Conservation (phyloP, 2,113 vertebrate genomes). For the Tonatia bakeri region DNA sequence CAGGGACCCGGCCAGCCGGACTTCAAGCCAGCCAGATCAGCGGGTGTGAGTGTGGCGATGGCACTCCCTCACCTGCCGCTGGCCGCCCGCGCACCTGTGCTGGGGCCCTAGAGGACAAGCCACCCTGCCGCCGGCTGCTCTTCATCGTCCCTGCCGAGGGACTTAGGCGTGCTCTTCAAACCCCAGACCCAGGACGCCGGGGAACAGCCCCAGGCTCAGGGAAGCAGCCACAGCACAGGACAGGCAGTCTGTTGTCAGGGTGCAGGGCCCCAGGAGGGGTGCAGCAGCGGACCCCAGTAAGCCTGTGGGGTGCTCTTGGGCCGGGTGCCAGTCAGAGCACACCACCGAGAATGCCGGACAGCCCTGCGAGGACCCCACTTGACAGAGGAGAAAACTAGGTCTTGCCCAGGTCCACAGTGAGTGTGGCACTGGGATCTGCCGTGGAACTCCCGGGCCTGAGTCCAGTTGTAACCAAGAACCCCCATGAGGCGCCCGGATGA, state of each 20-base stretch:
- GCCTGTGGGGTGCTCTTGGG: fast-evolving
- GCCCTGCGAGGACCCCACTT: not conserved
- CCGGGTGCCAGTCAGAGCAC: not conserved
- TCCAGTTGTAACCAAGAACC: not conserved
- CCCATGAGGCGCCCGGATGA: not conserved
- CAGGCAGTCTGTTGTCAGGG: fast-evolving
- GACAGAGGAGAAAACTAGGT: not conserved
- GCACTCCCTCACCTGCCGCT: too few relatives aligned
- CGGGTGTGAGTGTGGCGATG: fast-evolving
- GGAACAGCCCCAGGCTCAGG: not conserved
- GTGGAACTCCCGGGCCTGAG: not conserved
- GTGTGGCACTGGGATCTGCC: not conserved
- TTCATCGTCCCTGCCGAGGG: not conserved
- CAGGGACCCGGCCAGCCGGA: not conserved
- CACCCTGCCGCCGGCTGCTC: not conserved
- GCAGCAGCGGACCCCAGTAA: fast-evolving
- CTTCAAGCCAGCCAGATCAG: not conserved
- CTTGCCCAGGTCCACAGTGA: not conserved
- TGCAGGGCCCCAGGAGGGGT: not conserved
- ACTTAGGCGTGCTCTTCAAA: not conserved
- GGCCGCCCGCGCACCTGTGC: not conserved
- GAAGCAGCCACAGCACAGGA: not conserved
- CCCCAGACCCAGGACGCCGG: not conserved
- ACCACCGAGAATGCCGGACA: fast-evolving
- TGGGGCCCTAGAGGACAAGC: fast-evolving